phyloP scores from a whole-genome alignment of 2,797 vertebrate species.

The Ara ararauna region DNA sequence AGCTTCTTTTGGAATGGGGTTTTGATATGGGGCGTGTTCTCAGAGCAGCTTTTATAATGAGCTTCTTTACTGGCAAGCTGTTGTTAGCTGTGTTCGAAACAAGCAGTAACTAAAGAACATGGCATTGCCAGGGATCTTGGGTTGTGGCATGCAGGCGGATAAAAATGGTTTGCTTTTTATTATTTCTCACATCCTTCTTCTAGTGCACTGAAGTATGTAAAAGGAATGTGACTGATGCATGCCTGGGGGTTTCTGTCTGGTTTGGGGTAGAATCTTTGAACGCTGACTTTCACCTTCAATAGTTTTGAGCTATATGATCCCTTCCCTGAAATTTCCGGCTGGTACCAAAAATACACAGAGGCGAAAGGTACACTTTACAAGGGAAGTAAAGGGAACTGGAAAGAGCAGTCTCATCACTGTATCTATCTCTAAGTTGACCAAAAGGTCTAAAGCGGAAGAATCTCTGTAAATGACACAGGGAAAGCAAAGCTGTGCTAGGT shows the following conservation, averaged over 20 bases:
- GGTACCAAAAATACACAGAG: background rate
- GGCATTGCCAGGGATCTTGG: background rate
- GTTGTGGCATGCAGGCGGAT: background rate
- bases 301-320: background rate
- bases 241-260: background rate
- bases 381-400: background rate
- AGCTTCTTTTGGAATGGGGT: background rate
- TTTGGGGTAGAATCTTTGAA: background rate
- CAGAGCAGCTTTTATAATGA: background rate
- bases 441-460: background rate
- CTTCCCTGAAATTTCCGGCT: background rate
- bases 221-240: background rate
- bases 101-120: background rate
- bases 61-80: background rate
- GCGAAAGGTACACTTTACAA: rapidly evolving
- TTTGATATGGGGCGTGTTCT: background rate
- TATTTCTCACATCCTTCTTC: background rate
- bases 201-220: background rate
- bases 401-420: background rate
- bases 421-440: background rate
- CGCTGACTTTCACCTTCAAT: background rate
- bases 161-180: background rate
- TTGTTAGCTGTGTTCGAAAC: background rate
- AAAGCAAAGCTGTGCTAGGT: background rate
- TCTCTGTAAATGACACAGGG: background rate